Evolutionary conservation across 2,797 vertebrate genomes (phyloP).

Genomic region (Chrysocyon brachyurus): DNA sequence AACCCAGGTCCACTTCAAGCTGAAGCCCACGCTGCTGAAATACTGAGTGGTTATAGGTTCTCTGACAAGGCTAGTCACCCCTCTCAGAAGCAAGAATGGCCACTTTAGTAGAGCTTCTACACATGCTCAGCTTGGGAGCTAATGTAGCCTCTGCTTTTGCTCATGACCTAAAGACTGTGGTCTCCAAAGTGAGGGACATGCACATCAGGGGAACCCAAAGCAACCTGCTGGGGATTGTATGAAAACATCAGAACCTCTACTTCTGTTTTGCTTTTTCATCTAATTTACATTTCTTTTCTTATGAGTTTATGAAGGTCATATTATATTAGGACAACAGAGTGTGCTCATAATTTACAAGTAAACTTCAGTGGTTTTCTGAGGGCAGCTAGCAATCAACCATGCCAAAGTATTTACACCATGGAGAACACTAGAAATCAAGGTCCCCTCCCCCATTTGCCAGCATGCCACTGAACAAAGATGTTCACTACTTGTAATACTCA

Average conservation of each 20-base stretch:
- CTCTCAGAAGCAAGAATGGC: not conserved
- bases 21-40: not conserved
- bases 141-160: not conserved
- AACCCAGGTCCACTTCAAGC: not conserved
- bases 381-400: not conserved
- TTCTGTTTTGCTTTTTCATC: not conserved
- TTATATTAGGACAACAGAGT: not conserved
- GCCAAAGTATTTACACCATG: not conserved
- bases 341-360: not conserved
- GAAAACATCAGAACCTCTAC: not conserved
- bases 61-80: not conserved
- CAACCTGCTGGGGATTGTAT: not conserved
- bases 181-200: not conserved
- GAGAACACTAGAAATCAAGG: not conserved
- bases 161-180: not conserved
- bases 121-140: not conserved
- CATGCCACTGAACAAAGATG: not conserved
- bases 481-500: not conserved
- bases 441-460: not conserved
- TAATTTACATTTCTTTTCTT: not conserved
- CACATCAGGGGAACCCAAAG: too few relatives aligned
- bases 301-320: not conserved
- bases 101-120: not conserved
- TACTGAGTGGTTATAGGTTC: not conserved
- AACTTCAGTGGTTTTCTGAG: not conserved